Evolutionary conservation across 2,888 invertebrate genomes (phyloP).

Genomic region (Dioctria linearis): DNA sequence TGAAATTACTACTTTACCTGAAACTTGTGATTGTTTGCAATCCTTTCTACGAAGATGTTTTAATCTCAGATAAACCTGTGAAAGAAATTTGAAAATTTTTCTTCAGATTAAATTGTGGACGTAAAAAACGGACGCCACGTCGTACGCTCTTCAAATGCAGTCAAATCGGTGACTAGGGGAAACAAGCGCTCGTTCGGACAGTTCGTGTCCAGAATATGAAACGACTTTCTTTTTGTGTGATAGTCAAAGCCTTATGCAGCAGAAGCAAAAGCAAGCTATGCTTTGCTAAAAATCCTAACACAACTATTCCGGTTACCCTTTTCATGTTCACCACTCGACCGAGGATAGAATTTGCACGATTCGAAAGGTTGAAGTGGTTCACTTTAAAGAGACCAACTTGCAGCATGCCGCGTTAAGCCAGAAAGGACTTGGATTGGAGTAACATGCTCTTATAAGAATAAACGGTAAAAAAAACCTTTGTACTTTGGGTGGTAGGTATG

Average conservation of each 20-base stretch:
- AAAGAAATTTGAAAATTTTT: conserved; percentile 18
- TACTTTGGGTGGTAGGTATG: conserved; percentile 6
- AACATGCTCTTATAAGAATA: neutral
- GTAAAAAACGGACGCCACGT: neutral
- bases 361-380: conserved; percentile 35
- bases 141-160: conserved; percentile 11
- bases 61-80: neutral
- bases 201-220: conserved; percentile 40
- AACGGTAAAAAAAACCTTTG: neutral
- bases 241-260: neutral
- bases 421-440: conserved; percentile 5
- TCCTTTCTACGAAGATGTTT: too few species aligned
- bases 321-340: conserved; percentile 43
- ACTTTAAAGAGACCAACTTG: neutral
- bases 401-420: neutral
- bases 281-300: conserved; percentile 37
- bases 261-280: conserved; percentile 11
- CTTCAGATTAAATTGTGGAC: neutral
- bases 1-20: too few species aligned
- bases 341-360: conserved; percentile 41
- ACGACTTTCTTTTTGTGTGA: neutral
- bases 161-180: conserved; percentile 45
- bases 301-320: conserved; percentile 52
- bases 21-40: too few species aligned
- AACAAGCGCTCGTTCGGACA: conserved; percentile 43